Evolutionary conservation across 2,888 invertebrate species (phyloP), one percentile per base, ranked within the genome.

Genomic region (Palloptera scutellata): DNA sequence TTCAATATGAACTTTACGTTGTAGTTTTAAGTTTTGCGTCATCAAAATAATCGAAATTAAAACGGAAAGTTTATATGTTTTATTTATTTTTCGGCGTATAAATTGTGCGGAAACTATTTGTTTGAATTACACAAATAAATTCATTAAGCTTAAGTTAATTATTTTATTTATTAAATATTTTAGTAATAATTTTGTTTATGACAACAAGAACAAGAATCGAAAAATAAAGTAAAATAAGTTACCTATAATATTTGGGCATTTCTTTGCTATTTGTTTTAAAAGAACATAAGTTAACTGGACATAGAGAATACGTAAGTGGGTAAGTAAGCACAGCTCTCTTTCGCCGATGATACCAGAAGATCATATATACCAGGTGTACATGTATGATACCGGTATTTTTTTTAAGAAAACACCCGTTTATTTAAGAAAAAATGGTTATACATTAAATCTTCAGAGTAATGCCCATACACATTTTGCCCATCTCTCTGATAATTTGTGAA

Each of bases 81-180:
- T 12, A 54, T 66, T 57, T 42, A 17, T 42, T 59, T 65, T 66
- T 17, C 41, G 61, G 53, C 40, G 62, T 40, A 53, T 51, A 30
- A 30, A 30, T 30, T 51, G 20, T 52, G 58, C 59, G 41, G 11
- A 63, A 63, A 67, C 67, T 60, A 60, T 60, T 30, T 67, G 67
- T 59, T 53, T 52, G 45, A 48, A 63, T 48, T 63, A 63, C 63
- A 59, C 67, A 54, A 45, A 59, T 12, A 30, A 62, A 62, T 52
- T 20, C 42, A 40, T 62, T 62, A 62, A 11, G 13, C 40, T 64
- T 68, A 68, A 64, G 68, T 68, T 64, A 61, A 60, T 60, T 64
- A 61, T 68, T 61, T 54, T 68, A 68, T 68, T 68, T 68, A 68
- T 68, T 67, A 55, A 64, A 67, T 64, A 60, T 64, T 42, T 53